phyloP scores from a whole-genome alignment of 2,888 invertebrate genomes.

The Temnothorax unifasciatus region DNA sequence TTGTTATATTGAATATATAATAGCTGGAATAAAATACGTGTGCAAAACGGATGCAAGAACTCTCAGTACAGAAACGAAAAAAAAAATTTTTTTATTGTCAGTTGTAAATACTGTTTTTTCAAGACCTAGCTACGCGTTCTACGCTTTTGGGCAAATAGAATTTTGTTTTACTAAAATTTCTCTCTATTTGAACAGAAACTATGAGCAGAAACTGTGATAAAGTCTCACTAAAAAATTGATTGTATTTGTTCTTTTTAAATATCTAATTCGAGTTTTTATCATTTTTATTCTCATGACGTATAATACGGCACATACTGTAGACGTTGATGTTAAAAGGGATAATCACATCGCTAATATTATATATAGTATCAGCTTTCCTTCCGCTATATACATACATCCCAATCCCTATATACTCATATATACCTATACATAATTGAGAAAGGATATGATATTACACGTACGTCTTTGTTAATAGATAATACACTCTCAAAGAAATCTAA shows the following conservation, averaged over 20 bases:
- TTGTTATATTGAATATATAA: conserved; percentile 46
- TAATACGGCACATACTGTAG: neutral
- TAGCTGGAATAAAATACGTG: neutral
- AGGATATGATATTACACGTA: neutral
- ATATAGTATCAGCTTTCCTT: conserved; percentile 24
- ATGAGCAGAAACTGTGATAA: neutral
- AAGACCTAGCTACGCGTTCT: neutral
- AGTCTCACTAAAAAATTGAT: neutral
- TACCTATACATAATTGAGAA: neutral
- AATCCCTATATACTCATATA: neutral
- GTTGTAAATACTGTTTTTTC: conserved; percentile 44
- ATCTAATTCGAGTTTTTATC: neutral
- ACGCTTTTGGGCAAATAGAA: conserved; percentile 12
- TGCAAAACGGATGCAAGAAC: neutral
- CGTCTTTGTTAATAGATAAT: neutral
- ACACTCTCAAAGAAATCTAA: neutral
- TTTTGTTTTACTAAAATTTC: conserved; percentile 24
- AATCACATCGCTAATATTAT: neutral
- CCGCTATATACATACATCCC: too few relatives aligned
- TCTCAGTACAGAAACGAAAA: conserved; percentile 21
- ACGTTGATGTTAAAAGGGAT: neutral
- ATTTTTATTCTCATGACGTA: neutral
- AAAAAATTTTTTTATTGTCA: conserved; percentile 32
- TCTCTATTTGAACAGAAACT: neutral
- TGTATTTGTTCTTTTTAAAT: neutral